Evolutionary conservation across 2,113 vertebrate species (phyloP).

Genomic region (Saccopteryx leptura): DNA sequence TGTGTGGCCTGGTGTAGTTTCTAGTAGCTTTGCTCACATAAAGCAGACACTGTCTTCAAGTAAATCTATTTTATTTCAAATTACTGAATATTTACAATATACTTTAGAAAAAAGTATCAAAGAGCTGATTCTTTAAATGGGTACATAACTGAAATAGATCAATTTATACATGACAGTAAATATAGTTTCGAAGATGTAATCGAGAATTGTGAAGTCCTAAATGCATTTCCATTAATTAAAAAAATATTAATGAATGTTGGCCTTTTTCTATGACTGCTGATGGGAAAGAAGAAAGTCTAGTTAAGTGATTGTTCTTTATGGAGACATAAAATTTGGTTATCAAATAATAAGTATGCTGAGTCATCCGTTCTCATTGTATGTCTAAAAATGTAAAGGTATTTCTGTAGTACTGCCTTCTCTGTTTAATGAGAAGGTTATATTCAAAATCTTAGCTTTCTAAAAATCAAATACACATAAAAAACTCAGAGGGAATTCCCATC

Average conservation of each 20-base stretch:
- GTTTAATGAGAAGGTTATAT: constrained; percentile 70
- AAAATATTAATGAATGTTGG: background rate
- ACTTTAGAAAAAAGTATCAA: background rate
- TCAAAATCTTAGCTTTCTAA: constrained; percentile 48
- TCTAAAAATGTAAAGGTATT: constrained; percentile 61
- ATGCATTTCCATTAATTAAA: background rate
- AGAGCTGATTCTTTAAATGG: constrained; percentile 4
- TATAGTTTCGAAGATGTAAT: background rate
- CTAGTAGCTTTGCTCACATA: background rate
- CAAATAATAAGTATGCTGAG: constrained; percentile 42
- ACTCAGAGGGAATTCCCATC: background rate
- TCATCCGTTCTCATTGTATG: background rate
- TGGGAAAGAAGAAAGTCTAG: constrained; percentile 47
- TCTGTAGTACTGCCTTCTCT: background rate
- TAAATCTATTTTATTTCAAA: constrained; percentile 1
- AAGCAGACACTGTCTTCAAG: background rate
- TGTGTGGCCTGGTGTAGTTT: background rate
- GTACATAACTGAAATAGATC: background rate
- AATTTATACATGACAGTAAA: background rate
- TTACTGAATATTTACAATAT: constrained; percentile 17
- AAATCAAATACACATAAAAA: constrained; percentile 40
- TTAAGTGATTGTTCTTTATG: background rate
- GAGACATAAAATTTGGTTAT: background rate
- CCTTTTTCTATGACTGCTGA: background rate
- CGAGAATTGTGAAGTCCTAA: background rate